A percentile compares a stretch with the other conserved stretches of the same genome.
Conservation (phyloP, 2,797 vertebrate genomes). For the Numenius phaeopus region DNA sequence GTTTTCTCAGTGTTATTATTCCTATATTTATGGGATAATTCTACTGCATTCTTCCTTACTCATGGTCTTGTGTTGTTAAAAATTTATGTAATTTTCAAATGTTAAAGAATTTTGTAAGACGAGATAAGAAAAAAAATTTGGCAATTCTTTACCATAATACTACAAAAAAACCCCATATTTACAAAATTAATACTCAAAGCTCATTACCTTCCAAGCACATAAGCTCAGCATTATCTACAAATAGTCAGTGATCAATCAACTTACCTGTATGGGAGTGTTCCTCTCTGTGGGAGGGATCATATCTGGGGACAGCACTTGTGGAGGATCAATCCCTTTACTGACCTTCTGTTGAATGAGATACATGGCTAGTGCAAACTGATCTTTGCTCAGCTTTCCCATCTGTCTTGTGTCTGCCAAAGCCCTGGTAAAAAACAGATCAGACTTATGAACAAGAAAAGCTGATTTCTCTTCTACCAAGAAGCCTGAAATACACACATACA, state of each 20-base stretch:
- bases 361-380: constrained; percentile 97
- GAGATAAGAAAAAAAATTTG: not conserved
- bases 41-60: not conserved
- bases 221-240: not conserved
- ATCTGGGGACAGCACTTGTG: constrained; percentile 89
- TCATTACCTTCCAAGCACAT: not conserved
- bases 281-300: constrained; percentile 97
- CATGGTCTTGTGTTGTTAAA: not conserved
- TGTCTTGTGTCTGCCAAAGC: constrained; percentile 95
- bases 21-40: not conserved
- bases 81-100: not conserved
- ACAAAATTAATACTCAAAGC: not conserved
- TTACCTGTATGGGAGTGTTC: constrained; percentile 88
- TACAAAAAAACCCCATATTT: rapidly evolving
- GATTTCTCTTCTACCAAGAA: not conserved
- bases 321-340: constrained; percentile 94
- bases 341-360: constrained; percentile 98
- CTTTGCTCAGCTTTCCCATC: constrained; percentile 93
- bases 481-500: not conserved
- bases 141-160: not conserved
- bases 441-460: not conserved
- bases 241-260: not conserved
- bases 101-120: not conserved
- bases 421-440: constrained; percentile 78
- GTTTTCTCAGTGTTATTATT: not conserved